Conservation (phyloP, 1,140 invertebrate species). For the Eriosoma lanigerum region DNA sequence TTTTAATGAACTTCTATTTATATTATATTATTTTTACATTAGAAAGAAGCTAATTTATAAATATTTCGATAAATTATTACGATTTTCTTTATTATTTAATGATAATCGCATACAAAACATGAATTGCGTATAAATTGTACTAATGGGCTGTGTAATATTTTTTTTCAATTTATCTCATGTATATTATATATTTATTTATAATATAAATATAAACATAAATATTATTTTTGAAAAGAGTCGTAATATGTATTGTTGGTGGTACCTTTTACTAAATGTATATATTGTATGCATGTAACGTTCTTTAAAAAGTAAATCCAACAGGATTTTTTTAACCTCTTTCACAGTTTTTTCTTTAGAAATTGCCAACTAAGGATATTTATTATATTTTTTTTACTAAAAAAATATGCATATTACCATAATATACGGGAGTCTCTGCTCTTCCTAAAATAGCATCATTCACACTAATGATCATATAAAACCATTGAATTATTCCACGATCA, state of each 20-base stretch:
- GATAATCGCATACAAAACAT: no score
- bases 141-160: neutral
- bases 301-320: neutral
- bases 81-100: no score
- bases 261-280: neutral
- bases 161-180: neutral
- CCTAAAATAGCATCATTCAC: neutral
- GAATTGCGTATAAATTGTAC: neutral
- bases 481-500: neutral
- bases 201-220: no score
- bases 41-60: no score
- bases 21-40: no score
- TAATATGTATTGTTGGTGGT: neutral
- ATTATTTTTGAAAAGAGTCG: neutral
- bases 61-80: no score
- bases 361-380: constrained; percentile 32
- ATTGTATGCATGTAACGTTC: neutral
- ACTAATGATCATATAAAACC: constrained; percentile 11
- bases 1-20: no score
- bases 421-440: neutral
- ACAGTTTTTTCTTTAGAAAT: neutral
- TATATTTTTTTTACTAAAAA: neutral
- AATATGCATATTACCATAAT: constrained; percentile 30
- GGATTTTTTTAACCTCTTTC: neutral
- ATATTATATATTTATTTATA: neutral